These are phyloP conservation scores for Sarcophaga subvicina DNA, from an alignment of 2,888 invertebrate genomes.

Conservation along the genomic window DNA sequence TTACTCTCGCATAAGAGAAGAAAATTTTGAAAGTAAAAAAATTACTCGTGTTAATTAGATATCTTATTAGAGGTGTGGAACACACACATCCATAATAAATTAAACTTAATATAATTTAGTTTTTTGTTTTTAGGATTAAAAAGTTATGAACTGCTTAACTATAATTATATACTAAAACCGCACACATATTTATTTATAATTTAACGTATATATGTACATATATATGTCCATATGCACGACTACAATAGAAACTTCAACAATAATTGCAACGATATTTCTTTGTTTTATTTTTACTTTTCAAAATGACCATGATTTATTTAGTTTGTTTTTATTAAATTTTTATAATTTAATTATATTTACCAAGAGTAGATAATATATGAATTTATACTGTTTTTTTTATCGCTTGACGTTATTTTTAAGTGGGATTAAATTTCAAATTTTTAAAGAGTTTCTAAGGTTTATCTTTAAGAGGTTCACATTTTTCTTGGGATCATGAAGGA, in stretches of 20 bases:
- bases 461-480: conserved; percentile 3
- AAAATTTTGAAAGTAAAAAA: no score
- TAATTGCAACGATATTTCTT: conserved; percentile 1
- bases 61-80: no score
- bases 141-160: not conserved
- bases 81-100: no score
- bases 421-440: conserved; percentile 2
- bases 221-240: not conserved
- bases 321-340: not conserved
- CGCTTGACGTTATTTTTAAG: not conserved
- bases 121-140: not conserved
- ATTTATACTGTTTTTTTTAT: not conserved
- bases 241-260: not conserved
- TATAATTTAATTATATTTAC: conserved; percentile 10
- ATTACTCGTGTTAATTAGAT: no score
- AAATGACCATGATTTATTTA: conserved; percentile 27
- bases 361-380: not conserved
- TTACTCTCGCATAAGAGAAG: no score
- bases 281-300: conserved; percentile 2
- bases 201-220: not conserved
- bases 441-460: conserved; percentile 23
- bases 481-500: conserved; percentile 9
- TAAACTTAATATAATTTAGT: no score
- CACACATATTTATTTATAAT: no score
- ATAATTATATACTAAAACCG: no score